Base-by-base conservation (phyloP, 2,888 invertebrate species). In the Heliconius sara region DNA sequence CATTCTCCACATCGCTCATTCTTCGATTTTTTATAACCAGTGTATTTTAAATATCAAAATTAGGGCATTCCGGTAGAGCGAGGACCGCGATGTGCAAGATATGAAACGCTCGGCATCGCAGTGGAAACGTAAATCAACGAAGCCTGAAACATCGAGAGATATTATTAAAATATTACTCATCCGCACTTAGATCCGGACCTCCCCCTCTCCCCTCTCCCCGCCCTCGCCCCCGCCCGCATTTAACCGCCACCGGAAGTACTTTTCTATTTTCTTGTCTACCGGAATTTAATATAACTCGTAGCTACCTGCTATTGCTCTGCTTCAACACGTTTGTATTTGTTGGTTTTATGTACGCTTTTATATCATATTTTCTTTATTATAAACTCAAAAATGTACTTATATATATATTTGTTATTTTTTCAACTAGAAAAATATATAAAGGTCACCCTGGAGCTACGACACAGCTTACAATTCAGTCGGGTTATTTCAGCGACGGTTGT, bases 161-260 rank as follows among this genome's bases (percentile, higher is more conserved):
- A 43, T 75, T 75, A 75, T 75, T 75, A 75, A 75, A 75, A 75
- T 75, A 75, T 75, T 75, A 65, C 43, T 75, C 74, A 65, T 75
- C 65, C 74, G 65, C 74, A 75, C 74, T 65, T 75, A 75, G 65
- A 27, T 63, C 74, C 74, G 63, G 65, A 75, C 27, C 65, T 39
- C 65, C 16, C 16, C 39, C 10, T 12, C 27, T 19, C 16, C 16
- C 2, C 4, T 1, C 63, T 19, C 68, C 68, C 27, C 30, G 19
- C 1, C 27, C 30, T 3, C 1, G 19, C 34, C 19, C 30, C 1
- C 73, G 27, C 22, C 12, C 5, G 25, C 74, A 63, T 52, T 19
- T 19, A 52, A 52, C 52, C 52, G 65, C 70, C 75, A 43, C 19
- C 75, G 75, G 74, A 74, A 19, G 27, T 27, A 75, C 43, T 75